These are phyloP conservation scores for Sycophaga agraensis DNA, from an alignment of 1,140 invertebrate genomes.

Conservation along the genomic window DNA sequence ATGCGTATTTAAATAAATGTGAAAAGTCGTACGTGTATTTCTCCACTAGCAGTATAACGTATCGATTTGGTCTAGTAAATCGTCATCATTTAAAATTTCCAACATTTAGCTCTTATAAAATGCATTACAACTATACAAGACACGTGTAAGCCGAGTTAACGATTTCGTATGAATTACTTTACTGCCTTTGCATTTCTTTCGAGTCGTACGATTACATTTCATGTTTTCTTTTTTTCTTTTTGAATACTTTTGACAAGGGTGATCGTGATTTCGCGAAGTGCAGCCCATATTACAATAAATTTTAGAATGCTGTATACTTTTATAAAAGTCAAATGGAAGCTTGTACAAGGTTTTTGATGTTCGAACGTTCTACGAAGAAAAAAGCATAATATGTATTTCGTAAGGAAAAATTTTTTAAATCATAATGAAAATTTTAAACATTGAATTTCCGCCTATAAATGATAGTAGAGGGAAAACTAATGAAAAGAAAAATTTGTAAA, in stretches of 20 bases:
- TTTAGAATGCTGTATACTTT: conserved; percentile 8
- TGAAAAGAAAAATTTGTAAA: no score
- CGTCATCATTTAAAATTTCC: conserved; percentile 6
- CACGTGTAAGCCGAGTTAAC: conserved; percentile 21
- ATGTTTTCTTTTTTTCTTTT: not conserved
- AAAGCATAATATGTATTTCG: conserved; percentile 26
- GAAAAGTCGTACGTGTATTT: conserved; percentile 18
- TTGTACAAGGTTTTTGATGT: conserved; percentile 20
- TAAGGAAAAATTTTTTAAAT: conserved; percentile 14
- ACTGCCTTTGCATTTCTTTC: conserved; percentile 30
- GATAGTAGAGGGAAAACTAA: no score
- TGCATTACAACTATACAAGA: conserved; percentile 23
- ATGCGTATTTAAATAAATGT: conserved; percentile 22
- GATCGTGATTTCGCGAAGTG: not conserved
- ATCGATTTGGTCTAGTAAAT: not conserved
- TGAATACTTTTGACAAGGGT: conserved; percentile 9
- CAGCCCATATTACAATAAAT: conserved; percentile 4
- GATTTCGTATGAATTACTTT: conserved; percentile 19
- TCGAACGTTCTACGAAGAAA: conserved; percentile 19
- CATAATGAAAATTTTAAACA: not conserved
- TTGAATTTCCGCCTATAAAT: no score
- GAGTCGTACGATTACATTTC: conserved; percentile 10
- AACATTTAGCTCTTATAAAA: conserved; percentile 22
- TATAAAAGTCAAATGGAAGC: conserved; percentile 25
- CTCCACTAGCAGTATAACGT: conserved; percentile 1